Percentiles rank a stretch among this genome's conserved stretches.
Conservation (phyloP, 2,888 invertebrate genomes). For the Hartigia nigra region DNA sequence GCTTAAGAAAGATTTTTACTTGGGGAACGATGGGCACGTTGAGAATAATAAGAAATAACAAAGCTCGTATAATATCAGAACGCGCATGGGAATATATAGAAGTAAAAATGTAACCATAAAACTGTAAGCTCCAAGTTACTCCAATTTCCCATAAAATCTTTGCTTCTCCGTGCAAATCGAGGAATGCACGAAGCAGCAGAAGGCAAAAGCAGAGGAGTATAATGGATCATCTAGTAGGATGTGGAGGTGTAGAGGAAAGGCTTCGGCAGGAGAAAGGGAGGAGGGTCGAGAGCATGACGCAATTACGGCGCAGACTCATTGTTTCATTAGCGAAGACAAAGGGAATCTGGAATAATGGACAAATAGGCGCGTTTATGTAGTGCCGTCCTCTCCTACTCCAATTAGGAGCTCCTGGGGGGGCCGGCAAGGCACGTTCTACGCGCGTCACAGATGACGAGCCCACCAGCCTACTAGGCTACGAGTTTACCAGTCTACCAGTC, state of each 20-base stretch:
- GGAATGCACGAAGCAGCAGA: background rate
- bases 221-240: background rate
- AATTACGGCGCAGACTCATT: constrained; percentile 65
- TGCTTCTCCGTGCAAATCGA: background rate
- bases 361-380: constrained; percentile 65
- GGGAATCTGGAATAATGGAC: constrained; percentile 66
- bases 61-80: background rate
- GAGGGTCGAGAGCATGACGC: constrained; percentile 41
- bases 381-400: constrained; percentile 58
- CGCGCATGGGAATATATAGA: background rate
- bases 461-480: background rate
- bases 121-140: background rate
- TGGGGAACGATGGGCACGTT: background rate
- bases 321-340: constrained; percentile 66
- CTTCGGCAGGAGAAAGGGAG: background rate
- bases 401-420: constrained; percentile 57
- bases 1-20: background rate
- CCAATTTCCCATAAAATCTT: background rate
- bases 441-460: constrained; percentile 22
- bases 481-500: background rate
- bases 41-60: background rate
- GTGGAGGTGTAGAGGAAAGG: background rate
- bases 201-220: background rate
- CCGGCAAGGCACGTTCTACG: constrained; percentile 47
- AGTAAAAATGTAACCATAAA: background rate